phyloP scores from a whole-genome alignment of 1,140 invertebrate genomes.

The Bombus affinis region DNA sequence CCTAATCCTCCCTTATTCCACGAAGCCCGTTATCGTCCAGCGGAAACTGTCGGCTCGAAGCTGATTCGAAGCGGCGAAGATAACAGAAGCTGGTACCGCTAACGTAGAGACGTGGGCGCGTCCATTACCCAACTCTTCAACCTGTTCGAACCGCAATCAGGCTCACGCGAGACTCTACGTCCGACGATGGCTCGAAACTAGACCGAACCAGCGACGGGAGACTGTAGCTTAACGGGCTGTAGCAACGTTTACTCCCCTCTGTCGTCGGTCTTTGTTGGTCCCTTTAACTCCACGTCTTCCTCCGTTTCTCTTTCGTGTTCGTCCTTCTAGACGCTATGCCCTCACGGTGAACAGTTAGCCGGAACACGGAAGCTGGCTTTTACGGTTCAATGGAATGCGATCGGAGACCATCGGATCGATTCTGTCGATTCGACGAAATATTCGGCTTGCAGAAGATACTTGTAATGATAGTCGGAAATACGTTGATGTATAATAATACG shows the following conservation, averaged over 20 bases:
- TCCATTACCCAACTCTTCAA: slow-evolving; percentile 60
- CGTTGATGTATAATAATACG: too few species aligned
- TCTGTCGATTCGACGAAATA: slow-evolving; percentile 33
- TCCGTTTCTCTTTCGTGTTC: slow-evolving; percentile 15
- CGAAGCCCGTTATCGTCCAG: slow-evolving; percentile 14
- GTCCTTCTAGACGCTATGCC: slow-evolving; percentile 41
- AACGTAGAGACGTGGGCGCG: slow-evolving; percentile 51
- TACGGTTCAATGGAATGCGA: slow-evolving; percentile 64
- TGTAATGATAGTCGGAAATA: too few species aligned
- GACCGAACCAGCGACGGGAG: slow-evolving; percentile 15
- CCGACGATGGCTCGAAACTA: slow-evolving; percentile 49
- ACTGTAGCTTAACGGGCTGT: slow-evolving; percentile 21
- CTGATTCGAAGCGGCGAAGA: slow-evolving; percentile 39
- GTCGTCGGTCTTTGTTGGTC: neutral
- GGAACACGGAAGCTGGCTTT: slow-evolving; percentile 65
- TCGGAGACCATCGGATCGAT: slow-evolving; percentile 32
- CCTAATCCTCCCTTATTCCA: slow-evolving; percentile 20
- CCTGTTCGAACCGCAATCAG: slow-evolving; percentile 57
- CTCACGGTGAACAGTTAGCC: slow-evolving; percentile 60
- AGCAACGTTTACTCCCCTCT: neutral
- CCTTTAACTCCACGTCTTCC: neutral
- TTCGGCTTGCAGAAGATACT: neutral
- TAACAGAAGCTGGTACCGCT: slow-evolving; percentile 63
- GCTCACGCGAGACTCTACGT: slow-evolving; percentile 39
- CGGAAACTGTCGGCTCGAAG: neutral